Evolutionary conservation across 2,797 vertebrate genomes (phyloP).

Genomic region (Spizella passerina): DNA sequence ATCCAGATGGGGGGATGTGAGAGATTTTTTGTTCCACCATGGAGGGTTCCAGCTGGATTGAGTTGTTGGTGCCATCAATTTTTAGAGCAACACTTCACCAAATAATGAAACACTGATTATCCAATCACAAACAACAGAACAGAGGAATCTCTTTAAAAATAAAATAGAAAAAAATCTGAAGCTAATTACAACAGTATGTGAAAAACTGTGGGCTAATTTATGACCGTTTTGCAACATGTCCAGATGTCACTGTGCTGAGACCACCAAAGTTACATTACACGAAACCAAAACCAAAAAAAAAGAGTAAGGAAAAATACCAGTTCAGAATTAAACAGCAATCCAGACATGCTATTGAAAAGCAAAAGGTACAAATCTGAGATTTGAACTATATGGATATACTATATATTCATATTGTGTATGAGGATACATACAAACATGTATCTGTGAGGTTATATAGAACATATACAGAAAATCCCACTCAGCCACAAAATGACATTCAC

Average conservation of each 20-base stretch:
- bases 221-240: not conserved
- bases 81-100: slow-evolving; percentile 49
- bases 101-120: slow-evolving; percentile 52
- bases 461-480: not conserved
- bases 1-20: slow-evolving; percentile 76
- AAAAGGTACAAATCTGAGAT: not conserved
- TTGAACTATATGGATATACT: not conserved
- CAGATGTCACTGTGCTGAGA: slow-evolving; percentile 38
- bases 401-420: not conserved
- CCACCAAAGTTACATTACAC: slow-evolving; percentile 43
- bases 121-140: slow-evolving; percentile 46
- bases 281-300: not conserved
- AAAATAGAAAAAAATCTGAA: not conserved
- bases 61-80: slow-evolving; percentile 34
- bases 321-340: slow-evolving; percentile 13
- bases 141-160: slow-evolving; percentile 26
- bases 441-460: not conserved
- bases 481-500: not conserved
- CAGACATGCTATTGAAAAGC: not conserved
- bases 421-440: not conserved
- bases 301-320: not conserved
- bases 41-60: slow-evolving; percentile 49
- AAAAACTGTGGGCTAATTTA: slow-evolving; percentile 41
- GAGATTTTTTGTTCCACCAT: not conserved
- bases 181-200: slow-evolving; percentile 12